phyloP scores from a whole-genome alignment of 92 coral and sea anemone genomes.

The Epizoanthus fatuus region DNA sequence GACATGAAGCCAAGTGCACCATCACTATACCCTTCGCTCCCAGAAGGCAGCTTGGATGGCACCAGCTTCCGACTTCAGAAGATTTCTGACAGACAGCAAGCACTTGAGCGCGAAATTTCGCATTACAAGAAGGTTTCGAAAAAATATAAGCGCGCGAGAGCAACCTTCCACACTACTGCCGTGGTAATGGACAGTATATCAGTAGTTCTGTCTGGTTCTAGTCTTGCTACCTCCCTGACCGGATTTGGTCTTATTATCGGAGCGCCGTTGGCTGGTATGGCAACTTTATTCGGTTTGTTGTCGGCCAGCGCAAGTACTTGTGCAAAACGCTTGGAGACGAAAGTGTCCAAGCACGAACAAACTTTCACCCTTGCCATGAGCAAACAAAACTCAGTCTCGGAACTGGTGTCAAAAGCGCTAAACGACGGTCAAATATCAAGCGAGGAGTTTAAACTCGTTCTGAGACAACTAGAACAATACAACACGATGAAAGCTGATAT shows the following conservation, averaged over 20 bases:
- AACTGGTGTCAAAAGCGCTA: background rate
- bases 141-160: background rate
- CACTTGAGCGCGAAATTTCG: background rate
- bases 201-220: constrained; percentile 3
- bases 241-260: background rate
- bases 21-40: too few relatives aligned
- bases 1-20: too few relatives aligned
- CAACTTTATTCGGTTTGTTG: background rate
- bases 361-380: background rate
- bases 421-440: background rate
- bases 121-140: background rate
- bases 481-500: background rate
- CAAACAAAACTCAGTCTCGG: constrained; percentile 7
- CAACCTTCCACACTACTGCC: background rate
- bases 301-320: background rate
- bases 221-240: constrained; percentile 6
- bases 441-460: background rate
- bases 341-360: too few relatives aligned
- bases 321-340: background rate
- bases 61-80: background rate
- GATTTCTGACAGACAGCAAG: background rate
- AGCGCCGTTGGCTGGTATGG: constrained; percentile 1
- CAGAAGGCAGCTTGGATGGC: background rate
- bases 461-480: background rate
- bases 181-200: background rate